phyloP scores from a whole-genome alignment of 2,888 invertebrate genomes.

The Cryptocephalus moraei region DNA sequence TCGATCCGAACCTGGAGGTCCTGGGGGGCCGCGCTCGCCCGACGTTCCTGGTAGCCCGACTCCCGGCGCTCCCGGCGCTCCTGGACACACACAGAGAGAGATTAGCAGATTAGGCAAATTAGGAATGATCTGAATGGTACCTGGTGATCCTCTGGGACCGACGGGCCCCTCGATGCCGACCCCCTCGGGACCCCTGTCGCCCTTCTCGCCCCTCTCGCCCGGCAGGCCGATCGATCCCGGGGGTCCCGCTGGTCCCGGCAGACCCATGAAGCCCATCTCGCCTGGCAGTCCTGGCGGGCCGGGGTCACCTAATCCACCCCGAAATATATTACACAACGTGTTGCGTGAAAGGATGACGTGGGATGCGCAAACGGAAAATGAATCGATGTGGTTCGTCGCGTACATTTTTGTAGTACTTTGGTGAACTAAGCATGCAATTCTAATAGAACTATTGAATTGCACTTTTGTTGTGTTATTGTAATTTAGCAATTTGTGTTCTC shows the following conservation, averaged over 20 bases:
- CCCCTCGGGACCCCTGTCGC: slow-evolving; percentile 61
- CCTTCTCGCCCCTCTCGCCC: slow-evolving; percentile 64
- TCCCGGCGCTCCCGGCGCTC: slow-evolving; percentile 59
- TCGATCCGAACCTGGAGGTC: slow-evolving; percentile 50
- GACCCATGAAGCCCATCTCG: slow-evolving; percentile 55
- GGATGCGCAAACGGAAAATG: too few relatives aligned
- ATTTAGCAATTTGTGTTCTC: too few relatives aligned
- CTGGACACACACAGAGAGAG: slow-evolving; percentile 28
- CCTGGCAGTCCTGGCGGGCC: slow-evolving; percentile 57
- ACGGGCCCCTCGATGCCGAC: slow-evolving; percentile 62
- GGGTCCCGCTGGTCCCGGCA: slow-evolving; percentile 49
- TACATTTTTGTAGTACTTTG: too few relatives aligned
- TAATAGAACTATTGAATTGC: too few relatives aligned
- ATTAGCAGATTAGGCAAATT: neutral
- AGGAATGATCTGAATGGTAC: slow-evolving; percentile 32
- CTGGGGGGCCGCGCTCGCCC: slow-evolving; percentile 67
- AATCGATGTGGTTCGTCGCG: too few relatives aligned
- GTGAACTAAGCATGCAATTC: too few relatives aligned
- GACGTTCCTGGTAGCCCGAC: slow-evolving; percentile 56
- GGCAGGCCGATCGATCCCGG: slow-evolving; percentile 49
- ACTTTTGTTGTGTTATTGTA: too few relatives aligned
- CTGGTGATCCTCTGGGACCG: slow-evolving; percentile 60
- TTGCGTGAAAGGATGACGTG: too few relatives aligned
- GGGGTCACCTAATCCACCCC: slow-evolving; percentile 43
- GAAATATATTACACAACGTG: too few relatives aligned